These are phyloP conservation scores for Spinibarbus caldwelli DNA, from an alignment of 2,797 vertebrate genomes.

Conservation along the genomic window DNA sequence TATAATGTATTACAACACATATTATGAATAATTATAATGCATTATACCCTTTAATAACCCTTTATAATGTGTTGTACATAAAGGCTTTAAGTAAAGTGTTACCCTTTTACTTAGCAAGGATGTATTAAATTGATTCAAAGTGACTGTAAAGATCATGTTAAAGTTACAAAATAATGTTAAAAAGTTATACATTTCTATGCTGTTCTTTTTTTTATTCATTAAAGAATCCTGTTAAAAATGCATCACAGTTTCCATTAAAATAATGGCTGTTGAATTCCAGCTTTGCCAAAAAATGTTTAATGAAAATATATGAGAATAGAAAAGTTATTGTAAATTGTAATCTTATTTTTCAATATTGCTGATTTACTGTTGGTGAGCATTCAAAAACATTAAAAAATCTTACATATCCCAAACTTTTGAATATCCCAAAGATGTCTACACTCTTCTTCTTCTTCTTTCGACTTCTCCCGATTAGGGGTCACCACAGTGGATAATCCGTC, in stretches of 20 bases:
- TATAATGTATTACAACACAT: too few relatives aligned
- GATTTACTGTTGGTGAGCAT: neutral
- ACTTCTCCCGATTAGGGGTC: too few relatives aligned
- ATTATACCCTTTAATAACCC: neutral
- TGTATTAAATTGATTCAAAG: neutral
- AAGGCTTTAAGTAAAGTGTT: neutral
- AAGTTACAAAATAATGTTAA: neutral
- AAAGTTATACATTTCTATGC: neutral
- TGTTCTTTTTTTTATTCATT: neutral
- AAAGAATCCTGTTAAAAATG: neutral
- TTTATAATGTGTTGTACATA: neutral
- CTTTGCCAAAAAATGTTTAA: neutral
- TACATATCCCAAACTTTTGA: neutral
- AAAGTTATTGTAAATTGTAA: neutral
- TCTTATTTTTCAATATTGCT: neutral
- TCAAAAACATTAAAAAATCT: neutral
- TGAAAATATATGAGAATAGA: neutral
- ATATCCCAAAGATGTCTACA: neutral
- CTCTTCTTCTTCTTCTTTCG: too few relatives aligned
- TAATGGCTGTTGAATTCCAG: neutral
- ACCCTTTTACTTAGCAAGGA: neutral
- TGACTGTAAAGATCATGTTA: neutral
- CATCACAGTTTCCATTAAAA: neutral
- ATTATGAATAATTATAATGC: neutral
- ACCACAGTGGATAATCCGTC: too few relatives aligned